Evolutionary conservation across 2,113 vertebrate species (phyloP).

Genomic region (Platysteira castanea): DNA sequence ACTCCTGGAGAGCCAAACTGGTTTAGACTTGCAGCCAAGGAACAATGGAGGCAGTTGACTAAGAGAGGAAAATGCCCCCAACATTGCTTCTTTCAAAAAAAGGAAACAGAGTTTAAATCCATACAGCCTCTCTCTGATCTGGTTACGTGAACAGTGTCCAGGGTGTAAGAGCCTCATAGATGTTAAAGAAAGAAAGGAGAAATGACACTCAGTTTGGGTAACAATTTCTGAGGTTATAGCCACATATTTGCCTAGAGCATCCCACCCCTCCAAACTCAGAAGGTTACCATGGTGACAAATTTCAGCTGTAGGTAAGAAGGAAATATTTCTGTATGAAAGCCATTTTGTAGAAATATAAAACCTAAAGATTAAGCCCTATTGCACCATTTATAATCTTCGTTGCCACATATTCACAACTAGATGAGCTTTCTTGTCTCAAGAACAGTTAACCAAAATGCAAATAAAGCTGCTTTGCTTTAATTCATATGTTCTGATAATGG

Average conservation of each 20-base stretch:
- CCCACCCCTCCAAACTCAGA: constrained; percentile 26
- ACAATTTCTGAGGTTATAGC: background rate
- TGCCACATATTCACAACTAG: constrained; percentile 25
- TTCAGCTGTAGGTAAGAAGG: constrained; percentile 57
- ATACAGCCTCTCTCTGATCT: background rate
- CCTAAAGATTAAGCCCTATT: constrained; percentile 38
- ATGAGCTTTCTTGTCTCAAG: background rate
- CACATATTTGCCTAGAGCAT: constrained; percentile 24
- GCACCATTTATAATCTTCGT: background rate
- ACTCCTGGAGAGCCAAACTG: background rate
- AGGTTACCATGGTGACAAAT: constrained; percentile 64
- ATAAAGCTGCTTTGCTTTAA: constrained; percentile 38
- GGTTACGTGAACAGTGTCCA: background rate
- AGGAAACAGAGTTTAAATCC: background rate
- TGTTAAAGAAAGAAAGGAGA: background rate
- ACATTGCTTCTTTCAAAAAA: background rate
- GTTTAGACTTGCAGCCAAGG: background rate
- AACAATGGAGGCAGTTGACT: background rate
- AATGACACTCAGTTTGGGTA: background rate
- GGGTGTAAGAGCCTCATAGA: background rate
- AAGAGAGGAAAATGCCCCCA: background rate
- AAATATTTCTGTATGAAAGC: constrained; percentile 46
- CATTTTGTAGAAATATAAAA: constrained; percentile 57
- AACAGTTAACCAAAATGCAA: constrained; percentile 35
- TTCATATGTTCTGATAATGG: constrained; percentile 15